Percentiles rank a stretch among this genome's conserved stretches.
Conservation (phyloP, 2,888 invertebrate species). For the Drepana falcataria region DNA sequence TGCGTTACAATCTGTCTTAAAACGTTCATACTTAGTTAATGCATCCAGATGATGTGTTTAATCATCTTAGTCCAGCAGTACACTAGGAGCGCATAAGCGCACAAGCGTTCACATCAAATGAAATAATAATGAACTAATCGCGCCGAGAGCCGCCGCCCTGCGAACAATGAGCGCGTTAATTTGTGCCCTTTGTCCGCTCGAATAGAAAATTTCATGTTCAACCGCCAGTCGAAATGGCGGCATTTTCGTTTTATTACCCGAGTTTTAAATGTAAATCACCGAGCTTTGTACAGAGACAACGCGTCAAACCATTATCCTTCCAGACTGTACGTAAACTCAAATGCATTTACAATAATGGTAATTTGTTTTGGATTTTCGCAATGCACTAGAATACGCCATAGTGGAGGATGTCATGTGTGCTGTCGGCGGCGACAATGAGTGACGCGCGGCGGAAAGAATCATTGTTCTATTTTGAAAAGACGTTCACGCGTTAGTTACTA, state of each 20-base stretch:
- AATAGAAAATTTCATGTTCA: slow-evolving; percentile 74
- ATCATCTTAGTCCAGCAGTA: slow-evolving; percentile 22
- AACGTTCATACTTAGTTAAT: no score
- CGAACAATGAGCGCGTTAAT: slow-evolving; percentile 71
- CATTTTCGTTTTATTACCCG: slow-evolving; percentile 61
- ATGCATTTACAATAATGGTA: slow-evolving; percentile 10
- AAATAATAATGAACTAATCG: slow-evolving; percentile 74
- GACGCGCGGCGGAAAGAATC: slow-evolving; percentile 18
- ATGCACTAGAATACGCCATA: neutral
- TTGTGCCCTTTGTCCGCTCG: slow-evolving; percentile 69
- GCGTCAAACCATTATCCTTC: slow-evolving; percentile 28
- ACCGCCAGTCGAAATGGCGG: slow-evolving; percentile 53
- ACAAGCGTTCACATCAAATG: slow-evolving; percentile 57
- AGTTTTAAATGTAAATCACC: slow-evolving; percentile 69
- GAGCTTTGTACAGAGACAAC: slow-evolving; percentile 53
- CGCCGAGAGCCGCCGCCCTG: slow-evolving; percentile 35
- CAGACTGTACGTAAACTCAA: slow-evolving; percentile 12
- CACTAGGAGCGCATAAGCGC: slow-evolving; percentile 16
- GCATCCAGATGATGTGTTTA: no score
- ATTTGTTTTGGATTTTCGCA: neutral
- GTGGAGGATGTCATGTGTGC: neutral
- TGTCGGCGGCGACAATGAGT: slow-evolving; percentile 7
- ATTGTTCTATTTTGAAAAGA: slow-evolving; percentile 34
- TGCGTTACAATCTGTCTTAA: no score
- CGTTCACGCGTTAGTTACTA: slow-evolving; percentile 40